A percentile compares a stretch with the other conserved stretches of the same genome.
phyloP scores from a whole-genome alignment of 2,888 invertebrate species.

The Sinodicranocentrus sp. region DNA sequence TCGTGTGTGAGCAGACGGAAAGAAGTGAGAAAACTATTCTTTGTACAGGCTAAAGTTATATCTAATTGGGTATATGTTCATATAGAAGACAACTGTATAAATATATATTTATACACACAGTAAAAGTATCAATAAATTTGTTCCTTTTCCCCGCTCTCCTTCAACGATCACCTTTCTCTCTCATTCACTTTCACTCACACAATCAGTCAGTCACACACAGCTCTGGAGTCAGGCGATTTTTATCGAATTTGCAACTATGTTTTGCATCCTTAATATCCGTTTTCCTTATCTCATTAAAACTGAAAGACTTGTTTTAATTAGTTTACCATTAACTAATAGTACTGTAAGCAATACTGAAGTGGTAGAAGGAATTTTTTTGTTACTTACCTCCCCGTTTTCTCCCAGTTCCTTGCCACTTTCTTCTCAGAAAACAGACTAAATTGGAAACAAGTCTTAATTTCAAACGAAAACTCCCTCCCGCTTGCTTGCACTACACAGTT shows the following conservation, averaged over 20 bases:
- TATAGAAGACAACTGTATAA: neutral
- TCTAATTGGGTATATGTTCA: constrained; percentile 1
- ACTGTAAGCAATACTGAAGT: too few species aligned
- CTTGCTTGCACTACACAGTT: constrained; percentile 46
- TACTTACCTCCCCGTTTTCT: constrained; percentile 35
- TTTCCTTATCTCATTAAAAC: too few species aligned
- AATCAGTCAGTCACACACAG: constrained; percentile 36
- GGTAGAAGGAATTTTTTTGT: constrained; percentile 36
- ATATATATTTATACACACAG: neutral
- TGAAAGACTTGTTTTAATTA: too few species aligned
- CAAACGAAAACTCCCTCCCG: constrained; percentile 60
- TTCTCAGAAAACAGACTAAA: constrained; percentile 49
- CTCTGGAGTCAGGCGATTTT: constrained; percentile 26
- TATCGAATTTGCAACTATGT: constrained; percentile 39
- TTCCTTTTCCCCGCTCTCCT: constrained; percentile 21
- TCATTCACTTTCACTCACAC: constrained; percentile 41
- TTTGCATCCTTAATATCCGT: constrained; percentile 15
- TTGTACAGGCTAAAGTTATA: neutral
- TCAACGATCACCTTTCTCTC: neutral
- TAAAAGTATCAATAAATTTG: constrained; percentile 55
- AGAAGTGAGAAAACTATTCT: constrained; percentile 33
- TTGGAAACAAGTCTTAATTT: constrained; percentile 54
- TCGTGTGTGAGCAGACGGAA: constrained; percentile 14
- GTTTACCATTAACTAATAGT: too few species aligned
- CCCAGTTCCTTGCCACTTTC: constrained; percentile 50